Evolutionary conservation across 2,113 vertebrate species (phyloP).

Genomic region (Hystrix brachyura): DNA sequence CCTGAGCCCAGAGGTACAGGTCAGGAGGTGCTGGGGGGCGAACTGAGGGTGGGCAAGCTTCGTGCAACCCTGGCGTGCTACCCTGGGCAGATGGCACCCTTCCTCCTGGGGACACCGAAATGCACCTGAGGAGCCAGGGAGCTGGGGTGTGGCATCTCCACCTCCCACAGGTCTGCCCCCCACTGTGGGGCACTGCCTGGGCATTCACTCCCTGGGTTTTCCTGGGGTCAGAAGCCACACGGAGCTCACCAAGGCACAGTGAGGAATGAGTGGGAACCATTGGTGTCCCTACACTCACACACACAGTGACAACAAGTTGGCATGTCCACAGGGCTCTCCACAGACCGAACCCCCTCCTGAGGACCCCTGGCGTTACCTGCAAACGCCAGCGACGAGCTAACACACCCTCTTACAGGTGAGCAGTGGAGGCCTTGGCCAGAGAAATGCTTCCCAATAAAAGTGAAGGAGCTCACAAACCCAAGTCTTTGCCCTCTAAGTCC

Average conservation of each 20-base stretch:
- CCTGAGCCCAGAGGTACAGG: neutral
- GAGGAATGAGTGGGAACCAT: neutral
- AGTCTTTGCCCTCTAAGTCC: neutral
- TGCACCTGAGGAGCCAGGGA: neutral
- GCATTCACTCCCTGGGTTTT: neutral
- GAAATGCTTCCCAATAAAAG: neutral
- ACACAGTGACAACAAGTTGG: neutral
- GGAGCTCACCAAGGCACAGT: neutral
- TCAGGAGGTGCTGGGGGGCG: neutral
- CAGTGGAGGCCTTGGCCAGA: neutral
- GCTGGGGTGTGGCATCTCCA: neutral
- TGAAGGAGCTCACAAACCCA: neutral
- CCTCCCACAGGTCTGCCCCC: neutral
- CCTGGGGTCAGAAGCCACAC: neutral
- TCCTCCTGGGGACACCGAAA: neutral
- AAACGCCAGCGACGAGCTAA: neutral
- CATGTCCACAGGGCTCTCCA: neutral
- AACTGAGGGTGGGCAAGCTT: neutral
- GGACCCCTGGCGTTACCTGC: neutral
- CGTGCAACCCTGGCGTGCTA: neutral
- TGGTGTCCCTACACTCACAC: neutral
- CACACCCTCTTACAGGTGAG: neutral
- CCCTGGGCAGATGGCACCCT: neutral
- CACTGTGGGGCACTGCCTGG: neutral
- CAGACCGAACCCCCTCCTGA: neutral